Conservation (phyloP, 2,888 invertebrate genomes). For the Criorhina ranunculi region DNA sequence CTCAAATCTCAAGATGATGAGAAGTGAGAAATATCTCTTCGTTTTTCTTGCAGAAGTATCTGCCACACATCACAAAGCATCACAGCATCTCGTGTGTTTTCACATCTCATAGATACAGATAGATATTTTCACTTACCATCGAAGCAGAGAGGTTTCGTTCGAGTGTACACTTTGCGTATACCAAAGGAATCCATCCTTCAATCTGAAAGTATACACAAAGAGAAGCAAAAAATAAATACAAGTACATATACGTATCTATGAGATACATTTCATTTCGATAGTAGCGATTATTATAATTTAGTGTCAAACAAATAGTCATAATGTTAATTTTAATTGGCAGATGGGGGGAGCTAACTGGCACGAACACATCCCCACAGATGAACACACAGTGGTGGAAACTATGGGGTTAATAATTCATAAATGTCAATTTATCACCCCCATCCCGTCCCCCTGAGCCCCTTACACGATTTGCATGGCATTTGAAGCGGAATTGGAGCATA, state of each 20-base stretch:
- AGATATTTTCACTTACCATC: constrained; percentile 40
- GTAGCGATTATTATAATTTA: constrained; percentile 60
- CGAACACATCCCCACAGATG: constrained; percentile 20
- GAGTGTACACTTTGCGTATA: background rate
- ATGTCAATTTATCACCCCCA: constrained; percentile 62
- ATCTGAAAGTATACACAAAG: constrained; percentile 56
- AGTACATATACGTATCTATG: too few relatives aligned
- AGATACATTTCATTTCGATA: constrained; percentile 54
- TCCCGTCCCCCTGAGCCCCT: constrained; percentile 3
- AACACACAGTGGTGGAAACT: constrained; percentile 27
- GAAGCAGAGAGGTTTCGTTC: background rate
- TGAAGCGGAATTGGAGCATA: constrained; percentile 67
- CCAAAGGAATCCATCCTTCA: constrained; percentile 21
- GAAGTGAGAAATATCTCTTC: constrained; percentile 11
- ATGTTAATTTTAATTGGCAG: constrained; percentile 64
- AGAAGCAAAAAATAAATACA: constrained; percentile 9
- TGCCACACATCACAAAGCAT: background rate
- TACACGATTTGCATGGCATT: constrained; percentile 50
- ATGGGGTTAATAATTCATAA: constrained; percentile 68
- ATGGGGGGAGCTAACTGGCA: constrained; percentile 7
- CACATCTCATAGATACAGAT: constrained; percentile 6
- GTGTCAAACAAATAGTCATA: constrained; percentile 70
- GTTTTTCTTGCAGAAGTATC: background rate
- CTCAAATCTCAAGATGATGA: constrained; percentile 36
- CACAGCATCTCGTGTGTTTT: constrained; percentile 4